These are phyloP conservation scores for Tyto alba DNA, from an alignment of 2,113 vertebrate species.

Conservation along the genomic window DNA sequence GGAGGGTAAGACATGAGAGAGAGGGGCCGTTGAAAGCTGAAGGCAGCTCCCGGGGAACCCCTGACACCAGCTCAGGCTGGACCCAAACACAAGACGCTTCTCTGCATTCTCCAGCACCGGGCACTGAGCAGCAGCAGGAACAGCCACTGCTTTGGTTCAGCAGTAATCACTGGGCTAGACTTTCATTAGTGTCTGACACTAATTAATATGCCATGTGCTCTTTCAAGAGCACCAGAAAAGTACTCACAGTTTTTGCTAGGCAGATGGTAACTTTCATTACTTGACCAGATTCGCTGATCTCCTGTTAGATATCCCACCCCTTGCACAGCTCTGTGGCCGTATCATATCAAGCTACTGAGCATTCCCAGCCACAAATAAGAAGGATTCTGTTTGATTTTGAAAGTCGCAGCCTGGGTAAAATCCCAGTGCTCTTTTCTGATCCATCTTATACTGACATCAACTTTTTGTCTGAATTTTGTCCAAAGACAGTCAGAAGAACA, in stretches of 20 bases:
- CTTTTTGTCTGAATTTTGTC: not conserved
- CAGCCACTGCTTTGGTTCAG: not conserved
- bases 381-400: not conserved
- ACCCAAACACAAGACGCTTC: not conserved
- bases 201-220: slow-evolving; percentile 5
- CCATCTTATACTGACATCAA: not conserved
- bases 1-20: not conserved
- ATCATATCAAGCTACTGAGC: not conserved
- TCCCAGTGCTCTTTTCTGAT: not conserved
- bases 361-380: not conserved
- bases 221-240: not conserved
- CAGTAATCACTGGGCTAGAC: not conserved
- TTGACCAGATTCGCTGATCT: not conserved
- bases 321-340: not conserved
- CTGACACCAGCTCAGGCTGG: not conserved
- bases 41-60: not conserved
- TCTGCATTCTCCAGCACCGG: not conserved
- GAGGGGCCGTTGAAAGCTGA: not conserved
- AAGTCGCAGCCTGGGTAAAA: not conserved
- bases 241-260: not conserved
- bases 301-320: not conserved
- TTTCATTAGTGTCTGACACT: not conserved
- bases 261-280: slow-evolving; percentile 14
- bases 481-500: not conserved
- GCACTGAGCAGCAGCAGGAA: not conserved